A percentile compares a stretch with the other conserved stretches of the same genome.
Conservation (phyloP, 2,113 vertebrate species). For the Chrysemys picta region DNA sequence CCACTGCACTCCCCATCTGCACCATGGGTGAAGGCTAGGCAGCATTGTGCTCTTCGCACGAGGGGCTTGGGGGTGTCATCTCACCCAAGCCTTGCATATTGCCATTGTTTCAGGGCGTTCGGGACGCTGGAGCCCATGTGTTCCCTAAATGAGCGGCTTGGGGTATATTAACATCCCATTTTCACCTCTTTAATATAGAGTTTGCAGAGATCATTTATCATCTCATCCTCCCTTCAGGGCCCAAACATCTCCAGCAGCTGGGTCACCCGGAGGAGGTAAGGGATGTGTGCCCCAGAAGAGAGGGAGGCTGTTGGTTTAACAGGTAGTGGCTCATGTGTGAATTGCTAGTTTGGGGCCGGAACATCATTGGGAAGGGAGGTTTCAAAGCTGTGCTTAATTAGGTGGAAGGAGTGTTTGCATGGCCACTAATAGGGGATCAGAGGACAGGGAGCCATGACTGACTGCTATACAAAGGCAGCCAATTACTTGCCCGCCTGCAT, state of each 20-base stretch:
- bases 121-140: conserved; percentile 57
- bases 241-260: conserved; percentile 77
- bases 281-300: conserved; percentile 74
- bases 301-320: conserved; percentile 80
- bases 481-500: conserved; percentile 90
- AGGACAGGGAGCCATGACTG: conserved; percentile 79
- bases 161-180: conserved; percentile 78
- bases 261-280: conserved; percentile 72
- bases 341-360: conserved; percentile 77
- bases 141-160: conserved; percentile 40
- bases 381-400: conserved; percentile 97
- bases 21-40: not conserved
- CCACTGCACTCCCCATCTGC: not conserved
- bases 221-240: conserved; percentile 59
- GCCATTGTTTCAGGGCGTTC: not conserved
- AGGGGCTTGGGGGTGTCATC: not conserved
- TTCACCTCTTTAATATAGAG: conserved; percentile 79
- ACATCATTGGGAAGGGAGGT: conserved; percentile 85
- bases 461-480: conserved; percentile 75
- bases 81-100: conserved; percentile 42
- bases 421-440: conserved; percentile 89
- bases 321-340: conserved; percentile 93
- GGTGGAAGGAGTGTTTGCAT: conserved; percentile 82
- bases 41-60: not conserved
- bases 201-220: conserved; percentile 78